Conservation (phyloP, 2,113 vertebrate genomes). For the Arvicanthis niloticus region DNA sequence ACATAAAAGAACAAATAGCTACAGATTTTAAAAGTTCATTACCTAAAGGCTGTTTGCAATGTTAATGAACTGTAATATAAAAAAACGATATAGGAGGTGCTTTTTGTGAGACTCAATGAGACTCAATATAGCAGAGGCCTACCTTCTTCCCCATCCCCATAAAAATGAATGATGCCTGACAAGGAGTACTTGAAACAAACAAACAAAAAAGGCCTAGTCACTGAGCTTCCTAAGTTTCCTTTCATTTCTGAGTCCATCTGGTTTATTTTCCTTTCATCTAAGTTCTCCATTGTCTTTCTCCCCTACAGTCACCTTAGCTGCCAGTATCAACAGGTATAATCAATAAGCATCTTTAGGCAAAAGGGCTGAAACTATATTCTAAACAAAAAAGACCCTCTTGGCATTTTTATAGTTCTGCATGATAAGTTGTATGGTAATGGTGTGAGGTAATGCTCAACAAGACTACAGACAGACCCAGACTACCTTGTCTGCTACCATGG, state of each 20-base stretch:
- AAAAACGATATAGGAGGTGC: neutral
- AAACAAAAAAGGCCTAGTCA: neutral
- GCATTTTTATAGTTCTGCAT: neutral
- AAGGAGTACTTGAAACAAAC: too few relatives aligned
- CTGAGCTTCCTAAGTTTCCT: neutral
- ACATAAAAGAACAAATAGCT: constrained; percentile 38
- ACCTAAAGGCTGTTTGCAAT: constrained; percentile 34
- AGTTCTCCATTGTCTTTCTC: neutral
- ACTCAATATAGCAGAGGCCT: neutral
- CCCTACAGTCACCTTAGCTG: neutral
- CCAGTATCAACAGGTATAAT: neutral
- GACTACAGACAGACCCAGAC: neutral
- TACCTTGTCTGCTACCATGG: neutral
- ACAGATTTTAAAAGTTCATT: constrained; percentile 27
- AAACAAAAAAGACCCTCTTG: neutral
- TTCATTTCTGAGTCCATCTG: neutral
- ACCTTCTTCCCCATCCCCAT: neutral
- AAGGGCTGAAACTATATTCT: neutral
- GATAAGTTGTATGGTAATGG: neutral
- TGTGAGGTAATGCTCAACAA: neutral
- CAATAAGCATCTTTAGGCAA: neutral
- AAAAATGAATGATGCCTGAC: neutral
- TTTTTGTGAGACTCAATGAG: constrained; percentile 14
- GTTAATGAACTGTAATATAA: neutral
- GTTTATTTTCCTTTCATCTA: neutral